phyloP scores from a whole-genome alignment of 2,888 invertebrate genomes.

The Tenodera sinensis region DNA sequence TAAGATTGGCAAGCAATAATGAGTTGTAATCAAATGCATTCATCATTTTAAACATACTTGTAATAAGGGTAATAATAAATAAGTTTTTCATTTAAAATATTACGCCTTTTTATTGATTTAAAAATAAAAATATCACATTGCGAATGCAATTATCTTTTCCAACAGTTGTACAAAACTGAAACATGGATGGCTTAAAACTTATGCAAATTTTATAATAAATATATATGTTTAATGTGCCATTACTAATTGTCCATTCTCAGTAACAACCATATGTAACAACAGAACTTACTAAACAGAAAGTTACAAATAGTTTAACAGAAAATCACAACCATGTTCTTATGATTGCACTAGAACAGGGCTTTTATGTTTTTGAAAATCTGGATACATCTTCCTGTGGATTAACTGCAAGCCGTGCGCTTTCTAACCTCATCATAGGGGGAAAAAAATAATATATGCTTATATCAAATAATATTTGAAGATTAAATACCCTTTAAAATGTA shows the following conservation, averaged over 20 bases:
- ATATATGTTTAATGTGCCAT: background rate
- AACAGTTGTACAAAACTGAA: background rate
- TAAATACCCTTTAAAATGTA: too few relatives aligned
- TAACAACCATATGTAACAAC: background rate
- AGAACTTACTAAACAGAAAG: background rate
- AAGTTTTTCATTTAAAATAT: background rate
- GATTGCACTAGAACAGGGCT: background rate
- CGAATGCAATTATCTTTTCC: background rate
- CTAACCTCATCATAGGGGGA: too few relatives aligned
- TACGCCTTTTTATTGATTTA: background rate
- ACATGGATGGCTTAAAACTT: background rate
- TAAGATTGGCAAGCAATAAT: too few relatives aligned
- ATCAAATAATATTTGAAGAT: too few relatives aligned
- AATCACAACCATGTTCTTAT: background rate
- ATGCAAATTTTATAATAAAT: background rate
- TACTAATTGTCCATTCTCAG: background rate
- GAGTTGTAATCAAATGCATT: too few relatives aligned
- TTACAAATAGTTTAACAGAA: background rate
- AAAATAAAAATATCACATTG: background rate
- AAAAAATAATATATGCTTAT: too few relatives aligned
- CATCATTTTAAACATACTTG: too few relatives aligned
- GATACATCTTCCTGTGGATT: background rate
- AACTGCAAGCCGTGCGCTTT: too few relatives aligned
- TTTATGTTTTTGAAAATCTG: background rate
- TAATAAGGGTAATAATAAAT: too few relatives aligned